Evolutionary conservation across 2,888 invertebrate genomes (phyloP), one percentile per base, ranked within the genome.

Genomic region (Diaperis boleti): DNA sequence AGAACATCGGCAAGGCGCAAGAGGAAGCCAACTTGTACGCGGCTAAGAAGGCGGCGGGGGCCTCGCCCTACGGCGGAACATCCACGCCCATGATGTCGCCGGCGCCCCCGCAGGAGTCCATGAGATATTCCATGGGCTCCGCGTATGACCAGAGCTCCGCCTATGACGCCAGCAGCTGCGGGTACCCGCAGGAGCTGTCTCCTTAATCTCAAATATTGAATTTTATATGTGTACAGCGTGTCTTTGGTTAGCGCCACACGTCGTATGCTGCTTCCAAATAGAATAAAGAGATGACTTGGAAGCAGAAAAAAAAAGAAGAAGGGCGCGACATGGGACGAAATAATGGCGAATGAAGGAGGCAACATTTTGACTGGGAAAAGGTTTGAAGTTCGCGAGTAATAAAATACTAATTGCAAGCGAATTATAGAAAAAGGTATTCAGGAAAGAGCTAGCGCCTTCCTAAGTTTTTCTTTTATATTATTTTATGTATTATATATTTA

Each of bases 1-100:
- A 99, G 86, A 98, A 98, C 84, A 98, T 99, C 74, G 98, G 97
- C 77, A 99, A 99, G 83, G 98, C 98, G 60, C 98, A 98, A 83
- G 98, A 99, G 84, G 98, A 99, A 84, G 98, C 98, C 62, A 98
- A 98, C 84, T 86, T 98, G 78, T 98, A 98, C 83, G 98, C 98
- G 65, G 98, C 98, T 69, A 98, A 98, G 85, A 98, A 97, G 83
- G 96, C 96, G 72, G 95, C 94, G 72, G 94, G 94, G 85, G 86
- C 86, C 76, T 84, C 79, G 13, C 81, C 81, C 5, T 93, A 94
- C 71, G 92, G 92, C 75, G 95, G 95, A 76, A 93, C 94, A 63
- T 92, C 95, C 64, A 95, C 95, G 73, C 95, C 95, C 59, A 94
- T 95, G 92, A 95, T 96, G 94, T 95, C 94, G 62, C 95, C 95